A percentile compares a stretch with the other conserved stretches of the same genome.
Conservation (phyloP, 2,888 invertebrate species). For the Siphlonurus alternatus region DNA sequence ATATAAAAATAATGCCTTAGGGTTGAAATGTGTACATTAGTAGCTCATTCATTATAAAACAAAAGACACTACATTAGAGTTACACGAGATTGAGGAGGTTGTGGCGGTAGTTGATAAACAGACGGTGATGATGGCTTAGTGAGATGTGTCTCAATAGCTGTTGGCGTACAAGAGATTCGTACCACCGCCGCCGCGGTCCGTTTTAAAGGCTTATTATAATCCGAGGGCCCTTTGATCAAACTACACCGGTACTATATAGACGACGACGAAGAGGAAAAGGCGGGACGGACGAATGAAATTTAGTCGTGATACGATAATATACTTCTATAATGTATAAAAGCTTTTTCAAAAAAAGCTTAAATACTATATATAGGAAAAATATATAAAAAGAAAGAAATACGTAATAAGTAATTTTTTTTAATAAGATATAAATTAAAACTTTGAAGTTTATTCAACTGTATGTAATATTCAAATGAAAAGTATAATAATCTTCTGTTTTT, state of each 20-base stretch:
- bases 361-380: background rate
- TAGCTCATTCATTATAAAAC: background rate
- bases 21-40: background rate
- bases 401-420: background rate
- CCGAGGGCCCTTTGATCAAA: background rate
- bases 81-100: background rate
- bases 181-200: background rate
- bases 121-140: background rate
- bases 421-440: background rate
- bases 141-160: background rate
- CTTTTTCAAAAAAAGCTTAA: background rate
- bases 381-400: background rate
- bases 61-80: background rate
- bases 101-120: background rate
- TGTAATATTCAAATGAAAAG: no score
- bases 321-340: no score
- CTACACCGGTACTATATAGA: no score
- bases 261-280: no score
- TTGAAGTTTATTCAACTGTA: background rate
- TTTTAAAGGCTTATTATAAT: slow-evolving; percentile 2
- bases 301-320: no score
- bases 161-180: no score
- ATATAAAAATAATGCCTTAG: no score
- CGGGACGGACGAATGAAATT: no score
- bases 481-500: no score